Percentiles rank a stretch among this genome's conserved stretches.
These are phyloP conservation scores for Syndactyla subalaris DNA, from an alignment of 2,797 vertebrate genomes.

Conservation along the genomic window DNA sequence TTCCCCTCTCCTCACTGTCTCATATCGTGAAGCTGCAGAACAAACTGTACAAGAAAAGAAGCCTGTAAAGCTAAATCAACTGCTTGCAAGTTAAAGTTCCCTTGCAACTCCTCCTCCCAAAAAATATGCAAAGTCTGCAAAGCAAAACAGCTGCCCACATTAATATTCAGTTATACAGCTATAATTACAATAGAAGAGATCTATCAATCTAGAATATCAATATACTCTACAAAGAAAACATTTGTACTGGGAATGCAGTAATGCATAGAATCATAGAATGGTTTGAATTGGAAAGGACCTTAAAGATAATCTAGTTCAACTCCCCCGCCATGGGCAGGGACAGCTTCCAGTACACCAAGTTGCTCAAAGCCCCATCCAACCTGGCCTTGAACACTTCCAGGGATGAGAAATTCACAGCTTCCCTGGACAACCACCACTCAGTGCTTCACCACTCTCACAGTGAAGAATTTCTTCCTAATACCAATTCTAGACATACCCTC, in stretches of 20 bases:
- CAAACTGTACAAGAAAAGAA: not conserved
- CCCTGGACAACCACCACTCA: not conserved
- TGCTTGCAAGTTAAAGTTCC: not conserved
- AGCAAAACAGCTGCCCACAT: not conserved
- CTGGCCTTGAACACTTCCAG: not conserved
- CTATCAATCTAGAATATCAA: not conserved
- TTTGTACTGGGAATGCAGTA: not conserved
- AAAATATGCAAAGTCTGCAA: not conserved
- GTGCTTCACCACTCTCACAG: not conserved
- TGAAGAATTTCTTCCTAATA: not conserved
- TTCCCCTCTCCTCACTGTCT: accelerated
- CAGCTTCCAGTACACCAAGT: not conserved
- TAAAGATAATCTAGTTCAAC: not conserved
- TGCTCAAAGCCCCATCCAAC: not conserved
- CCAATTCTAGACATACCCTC: not conserved
- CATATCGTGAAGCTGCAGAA: accelerated
- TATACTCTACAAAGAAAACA: not conserved
- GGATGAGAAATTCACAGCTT: not conserved
- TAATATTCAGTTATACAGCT: not conserved
- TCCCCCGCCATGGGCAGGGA: not conserved
- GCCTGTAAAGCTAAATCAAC: not conserved
- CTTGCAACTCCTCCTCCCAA: not conserved
- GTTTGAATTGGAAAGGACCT: not conserved
- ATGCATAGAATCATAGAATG: not conserved
- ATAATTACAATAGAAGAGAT: not conserved